Conservation (phyloP, 2,888 invertebrate species). For the Synanthedon myopaeformis region DNA sequence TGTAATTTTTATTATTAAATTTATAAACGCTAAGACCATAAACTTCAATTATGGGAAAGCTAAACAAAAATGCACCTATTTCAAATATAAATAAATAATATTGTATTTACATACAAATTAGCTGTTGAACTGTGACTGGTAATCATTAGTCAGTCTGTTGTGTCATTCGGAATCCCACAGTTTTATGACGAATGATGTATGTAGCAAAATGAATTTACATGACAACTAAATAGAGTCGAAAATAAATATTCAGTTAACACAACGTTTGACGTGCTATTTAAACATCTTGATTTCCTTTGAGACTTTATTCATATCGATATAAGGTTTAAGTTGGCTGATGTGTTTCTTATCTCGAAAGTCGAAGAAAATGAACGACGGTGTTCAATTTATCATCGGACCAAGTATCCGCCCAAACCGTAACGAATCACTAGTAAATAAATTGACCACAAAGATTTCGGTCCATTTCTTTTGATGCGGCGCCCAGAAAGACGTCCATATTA, state of each 20-base stretch:
- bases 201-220: constrained; percentile 22
- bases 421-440: constrained; percentile 67
- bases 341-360: constrained; percentile 10
- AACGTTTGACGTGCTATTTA: constrained; percentile 9
- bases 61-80: background rate
- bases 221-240: constrained; percentile 27
- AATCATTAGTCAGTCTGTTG: constrained; percentile 59
- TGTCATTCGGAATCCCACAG: constrained; percentile 51
- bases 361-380: constrained; percentile 49
- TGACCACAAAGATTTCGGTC: constrained; percentile 59
- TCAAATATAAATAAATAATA: constrained; percentile 18
- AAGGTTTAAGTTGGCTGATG: constrained; percentile 21
- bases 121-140: constrained; percentile 55
- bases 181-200: constrained; percentile 13
- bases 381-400: constrained; percentile 62
- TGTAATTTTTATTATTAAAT: constrained; percentile 9
- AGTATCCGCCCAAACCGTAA: constrained; percentile 66
- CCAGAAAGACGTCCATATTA: constrained; percentile 31
- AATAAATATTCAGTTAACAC: constrained; percentile 16
- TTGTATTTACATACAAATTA: constrained; percentile 61
- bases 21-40: background rate
- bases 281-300: constrained; percentile 9
- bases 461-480: constrained; percentile 47
- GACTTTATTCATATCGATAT: constrained; percentile 12
- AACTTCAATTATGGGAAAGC: background rate